Evolutionary conservation across 2,797 vertebrate species (phyloP).

Genomic region (Psittacula echo): DNA sequence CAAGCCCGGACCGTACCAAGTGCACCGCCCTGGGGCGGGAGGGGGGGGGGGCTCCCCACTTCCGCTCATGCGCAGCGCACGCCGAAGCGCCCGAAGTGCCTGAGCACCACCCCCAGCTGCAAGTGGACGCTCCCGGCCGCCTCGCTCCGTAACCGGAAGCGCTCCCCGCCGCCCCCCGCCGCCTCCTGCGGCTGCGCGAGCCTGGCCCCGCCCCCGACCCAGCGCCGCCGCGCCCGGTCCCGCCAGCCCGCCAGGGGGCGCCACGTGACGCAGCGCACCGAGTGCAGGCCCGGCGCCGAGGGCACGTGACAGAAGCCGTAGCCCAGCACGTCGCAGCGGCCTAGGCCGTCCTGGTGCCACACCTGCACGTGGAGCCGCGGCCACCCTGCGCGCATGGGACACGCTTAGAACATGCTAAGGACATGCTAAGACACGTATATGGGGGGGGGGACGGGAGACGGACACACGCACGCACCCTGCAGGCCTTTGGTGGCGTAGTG

Average conservation of each 20-base stretch:
- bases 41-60: too few relatives aligned
- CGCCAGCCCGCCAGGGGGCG: background rate
- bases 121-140: too few relatives aligned
- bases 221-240: accelerated
- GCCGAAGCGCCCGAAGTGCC: too few relatives aligned
- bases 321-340: background rate
- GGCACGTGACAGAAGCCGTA: background rate
- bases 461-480: constrained; percentile 72
- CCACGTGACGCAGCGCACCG: background rate
- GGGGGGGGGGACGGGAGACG: too few relatives aligned
- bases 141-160: too few relatives aligned
- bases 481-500: constrained; percentile 92
- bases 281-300: background rate
- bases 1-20: too few relatives aligned
- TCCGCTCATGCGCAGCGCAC: too few relatives aligned
- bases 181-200: too few relatives aligned
- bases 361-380: background rate
- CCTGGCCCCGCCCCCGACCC: background rate
- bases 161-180: too few relatives aligned
- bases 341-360: background rate
- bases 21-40: too few relatives aligned
- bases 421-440: background rate
- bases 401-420: background rate
- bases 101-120: too few relatives aligned
- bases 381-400: background rate